These are phyloP conservation scores for Phyto melanocephala DNA, from an alignment of 2,888 invertebrate genomes.

Conservation along the genomic window DNA sequence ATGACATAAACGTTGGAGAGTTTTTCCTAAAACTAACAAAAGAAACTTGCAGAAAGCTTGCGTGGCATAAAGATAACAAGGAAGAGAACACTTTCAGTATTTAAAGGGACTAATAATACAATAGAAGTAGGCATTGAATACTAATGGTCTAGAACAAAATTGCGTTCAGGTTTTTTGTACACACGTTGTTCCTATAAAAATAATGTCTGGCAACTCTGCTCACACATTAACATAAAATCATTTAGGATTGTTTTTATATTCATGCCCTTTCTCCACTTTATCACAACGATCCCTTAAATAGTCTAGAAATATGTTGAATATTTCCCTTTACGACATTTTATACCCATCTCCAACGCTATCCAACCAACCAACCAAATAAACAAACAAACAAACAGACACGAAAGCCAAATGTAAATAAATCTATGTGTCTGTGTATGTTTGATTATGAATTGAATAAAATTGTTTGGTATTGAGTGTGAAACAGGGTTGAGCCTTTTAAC, in stretches of 20 bases:
- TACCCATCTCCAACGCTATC: neutral
- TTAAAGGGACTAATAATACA: too few species aligned
- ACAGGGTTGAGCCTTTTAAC: constrained; percentile 26
- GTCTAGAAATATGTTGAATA: constrained; percentile 25
- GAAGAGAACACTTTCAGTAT: too few species aligned
- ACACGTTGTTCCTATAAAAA: too few species aligned
- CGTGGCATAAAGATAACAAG: too few species aligned
- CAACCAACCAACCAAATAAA: neutral
- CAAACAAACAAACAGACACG: neutral
- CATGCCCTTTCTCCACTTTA: neutral
- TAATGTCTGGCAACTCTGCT: constrained; percentile 23
- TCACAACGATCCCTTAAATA: too few species aligned
- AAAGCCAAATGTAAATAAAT: neutral
- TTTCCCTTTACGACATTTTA: constrained; percentile 12
- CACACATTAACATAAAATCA: constrained; percentile 31
- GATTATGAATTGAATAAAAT: neutral
- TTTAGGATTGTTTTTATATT: constrained; percentile 28
- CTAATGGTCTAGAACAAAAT: too few species aligned
- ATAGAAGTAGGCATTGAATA: too few species aligned
- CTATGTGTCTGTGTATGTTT: neutral
- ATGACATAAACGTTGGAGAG: too few species aligned
- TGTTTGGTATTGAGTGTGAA: constrained; percentile 44
- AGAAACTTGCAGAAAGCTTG: too few species aligned
- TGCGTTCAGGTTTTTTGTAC: too few species aligned
- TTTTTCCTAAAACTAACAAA: too few species aligned